Percentiles rank a stretch among this genome's conserved stretches.
These are phyloP conservation scores for Tupaia tana DNA, from an alignment of 2,113 vertebrate genomes.

Conservation along the genomic window DNA sequence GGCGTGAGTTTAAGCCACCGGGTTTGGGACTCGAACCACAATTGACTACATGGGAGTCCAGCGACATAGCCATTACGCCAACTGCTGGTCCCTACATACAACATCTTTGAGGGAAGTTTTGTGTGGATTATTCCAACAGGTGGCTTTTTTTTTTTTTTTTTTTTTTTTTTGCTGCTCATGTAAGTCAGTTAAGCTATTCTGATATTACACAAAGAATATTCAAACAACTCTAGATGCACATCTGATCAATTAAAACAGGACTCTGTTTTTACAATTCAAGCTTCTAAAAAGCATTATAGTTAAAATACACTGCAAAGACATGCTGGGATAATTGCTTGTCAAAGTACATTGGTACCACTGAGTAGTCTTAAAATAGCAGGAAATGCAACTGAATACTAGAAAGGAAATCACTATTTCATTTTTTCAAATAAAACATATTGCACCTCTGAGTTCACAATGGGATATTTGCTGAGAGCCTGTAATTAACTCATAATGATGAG, in stretches of 20 bases:
- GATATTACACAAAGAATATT: conserved; percentile 53
- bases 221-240: conserved; percentile 47
- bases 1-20: no score
- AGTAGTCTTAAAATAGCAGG: conserved; percentile 82
- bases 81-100: background rate
- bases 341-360: conserved; percentile 73
- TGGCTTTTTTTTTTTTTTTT: background rate
- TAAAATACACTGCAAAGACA: conserved; percentile 75
- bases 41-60: no score
- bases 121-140: conserved; percentile 16
- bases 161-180: background rate
- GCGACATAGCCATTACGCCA: no score
- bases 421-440: conserved; percentile 76
- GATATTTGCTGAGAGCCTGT: conserved; percentile 78
- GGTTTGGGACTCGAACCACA: no score
- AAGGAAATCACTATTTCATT: conserved; percentile 76
- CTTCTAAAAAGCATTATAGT: conserved; percentile 77
- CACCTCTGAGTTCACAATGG: conserved; percentile 77
- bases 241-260: conserved; percentile 74
- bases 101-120: background rate
- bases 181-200: conserved; percentile 32
- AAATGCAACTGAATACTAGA: conserved; percentile 68
- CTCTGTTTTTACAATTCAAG: conserved; percentile 72
- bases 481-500: conserved; percentile 79
- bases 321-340: conserved; percentile 80